Evolutionary conservation across 2,888 invertebrate species (phyloP).

Genomic region (Drosophila stalkeri): DNA sequence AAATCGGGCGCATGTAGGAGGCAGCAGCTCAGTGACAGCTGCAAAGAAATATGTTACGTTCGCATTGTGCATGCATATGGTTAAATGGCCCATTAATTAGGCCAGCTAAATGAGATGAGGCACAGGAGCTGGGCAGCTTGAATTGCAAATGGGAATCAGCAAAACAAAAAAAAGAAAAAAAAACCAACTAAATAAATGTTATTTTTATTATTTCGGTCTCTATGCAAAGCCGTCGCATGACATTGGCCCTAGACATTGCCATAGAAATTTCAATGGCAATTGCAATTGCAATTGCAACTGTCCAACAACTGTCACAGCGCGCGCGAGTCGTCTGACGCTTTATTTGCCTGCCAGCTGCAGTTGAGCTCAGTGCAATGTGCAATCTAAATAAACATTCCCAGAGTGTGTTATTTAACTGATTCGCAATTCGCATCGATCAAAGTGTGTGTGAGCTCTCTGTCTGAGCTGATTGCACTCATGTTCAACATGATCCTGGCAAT

Average conservation of each 20-base stretch:
- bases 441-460: not conserved
- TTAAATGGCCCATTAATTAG: conserved; percentile 67
- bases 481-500: not conserved
- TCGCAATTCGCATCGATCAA: conserved; percentile 9
- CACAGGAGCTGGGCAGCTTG: not conserved
- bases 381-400: conserved; percentile 2
- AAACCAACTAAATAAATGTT: not conserved
- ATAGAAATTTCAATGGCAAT: conserved; percentile 30
- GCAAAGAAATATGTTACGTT: conserved; percentile 34
- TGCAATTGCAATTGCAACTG: conserved; percentile 16
- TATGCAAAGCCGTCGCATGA: conserved; percentile 26
- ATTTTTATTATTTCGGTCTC: conserved; percentile 22
- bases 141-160: not conserved
- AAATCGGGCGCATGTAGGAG: conserved; percentile 9
- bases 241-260: not conserved
- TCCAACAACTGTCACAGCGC: not conserved
- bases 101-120: conserved; percentile 25
- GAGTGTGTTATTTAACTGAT: conserved; percentile 2
- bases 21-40: conserved; percentile 20
- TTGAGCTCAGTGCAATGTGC: not conserved
- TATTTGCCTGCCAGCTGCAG: conserved; percentile 8
- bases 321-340: not conserved
- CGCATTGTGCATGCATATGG: conserved; percentile 41
- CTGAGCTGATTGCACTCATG: not conserved
- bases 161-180: not conserved